Conservation (phyloP, 2,113 vertebrate species). For the Steatornis caripensis region DNA sequence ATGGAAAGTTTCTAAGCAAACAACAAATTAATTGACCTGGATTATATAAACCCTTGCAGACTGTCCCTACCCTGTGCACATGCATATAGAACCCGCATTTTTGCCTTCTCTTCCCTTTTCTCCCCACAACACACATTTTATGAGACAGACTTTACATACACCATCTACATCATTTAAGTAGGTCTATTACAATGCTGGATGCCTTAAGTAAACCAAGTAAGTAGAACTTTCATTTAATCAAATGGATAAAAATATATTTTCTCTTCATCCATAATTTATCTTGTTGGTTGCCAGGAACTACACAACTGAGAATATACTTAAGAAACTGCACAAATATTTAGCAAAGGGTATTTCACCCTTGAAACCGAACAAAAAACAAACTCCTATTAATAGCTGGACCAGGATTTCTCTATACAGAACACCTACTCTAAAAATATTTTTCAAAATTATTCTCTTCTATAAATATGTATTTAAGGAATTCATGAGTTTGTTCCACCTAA, state of each 20-base stretch:
- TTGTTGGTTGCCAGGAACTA: background rate
- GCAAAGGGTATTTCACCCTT: background rate
- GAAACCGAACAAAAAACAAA: background rate
- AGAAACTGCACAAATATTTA: background rate
- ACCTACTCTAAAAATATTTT: background rate
- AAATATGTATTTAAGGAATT: background rate
- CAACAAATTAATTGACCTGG: background rate
- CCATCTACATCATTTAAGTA: background rate
- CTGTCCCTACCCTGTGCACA: background rate
- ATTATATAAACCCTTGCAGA: background rate
- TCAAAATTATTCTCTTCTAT: background rate
- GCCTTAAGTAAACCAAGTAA: background rate
- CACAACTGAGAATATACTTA: background rate
- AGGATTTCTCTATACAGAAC: background rate
- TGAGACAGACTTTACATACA: background rate
- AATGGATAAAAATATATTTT: background rate
- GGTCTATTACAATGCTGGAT: rapidly evolving
- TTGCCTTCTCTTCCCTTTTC: background rate
- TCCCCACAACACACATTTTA: background rate
- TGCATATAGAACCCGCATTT: background rate
- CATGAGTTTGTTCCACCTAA: background rate
- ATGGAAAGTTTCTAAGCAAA: background rate
- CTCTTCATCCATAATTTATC: background rate
- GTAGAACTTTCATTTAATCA: background rate
- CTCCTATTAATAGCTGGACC: background rate